Percentiles rank a stretch among this genome's conserved stretches.
Conservation (phyloP, 2,113 vertebrate genomes). For the Amblyornis subalaris region DNA sequence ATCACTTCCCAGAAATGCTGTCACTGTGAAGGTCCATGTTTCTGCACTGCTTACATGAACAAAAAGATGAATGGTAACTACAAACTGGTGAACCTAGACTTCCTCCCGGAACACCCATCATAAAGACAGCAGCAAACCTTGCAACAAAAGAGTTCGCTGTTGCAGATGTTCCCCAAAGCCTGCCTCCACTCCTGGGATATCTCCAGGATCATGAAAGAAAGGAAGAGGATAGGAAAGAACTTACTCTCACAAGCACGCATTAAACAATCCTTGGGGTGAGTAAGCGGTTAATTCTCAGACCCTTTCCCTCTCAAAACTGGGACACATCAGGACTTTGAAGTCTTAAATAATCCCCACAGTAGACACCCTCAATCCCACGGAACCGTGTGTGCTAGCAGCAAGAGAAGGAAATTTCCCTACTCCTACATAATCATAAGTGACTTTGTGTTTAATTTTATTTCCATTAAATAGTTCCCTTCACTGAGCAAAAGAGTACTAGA, state of each 20-base stretch:
- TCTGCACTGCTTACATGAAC: background rate
- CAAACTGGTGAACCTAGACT: background rate
- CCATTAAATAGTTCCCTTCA: background rate
- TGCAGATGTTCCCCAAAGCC: background rate
- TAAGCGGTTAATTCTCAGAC: background rate
- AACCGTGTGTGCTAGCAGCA: background rate
- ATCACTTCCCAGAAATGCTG: background rate
- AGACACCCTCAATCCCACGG: background rate
- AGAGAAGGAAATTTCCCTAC: background rate
- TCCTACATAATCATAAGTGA: slow-evolving; percentile 19
- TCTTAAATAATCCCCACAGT: slow-evolving; percentile 1
- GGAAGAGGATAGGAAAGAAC: background rate
- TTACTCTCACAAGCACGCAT: background rate
- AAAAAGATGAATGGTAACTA: background rate
- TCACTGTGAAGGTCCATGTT: background rate
- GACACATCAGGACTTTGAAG: slow-evolving; percentile 32
- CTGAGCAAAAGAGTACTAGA: background rate
- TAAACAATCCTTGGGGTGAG: background rate
- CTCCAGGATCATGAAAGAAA: background rate
- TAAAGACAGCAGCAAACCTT: background rate
- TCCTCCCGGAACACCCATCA: background rate
- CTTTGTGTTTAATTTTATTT: slow-evolving; percentile 13
- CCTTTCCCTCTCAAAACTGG: slow-evolving; percentile 18
- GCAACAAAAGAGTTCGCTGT: background rate
- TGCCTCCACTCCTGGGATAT: background rate